A percentile compares a stretch with the other conserved stretches of the same genome.
These are phyloP conservation scores for Lamprologus tigripictilis DNA, from an alignment of 2,113 vertebrate species.

Conservation along the genomic window DNA sequence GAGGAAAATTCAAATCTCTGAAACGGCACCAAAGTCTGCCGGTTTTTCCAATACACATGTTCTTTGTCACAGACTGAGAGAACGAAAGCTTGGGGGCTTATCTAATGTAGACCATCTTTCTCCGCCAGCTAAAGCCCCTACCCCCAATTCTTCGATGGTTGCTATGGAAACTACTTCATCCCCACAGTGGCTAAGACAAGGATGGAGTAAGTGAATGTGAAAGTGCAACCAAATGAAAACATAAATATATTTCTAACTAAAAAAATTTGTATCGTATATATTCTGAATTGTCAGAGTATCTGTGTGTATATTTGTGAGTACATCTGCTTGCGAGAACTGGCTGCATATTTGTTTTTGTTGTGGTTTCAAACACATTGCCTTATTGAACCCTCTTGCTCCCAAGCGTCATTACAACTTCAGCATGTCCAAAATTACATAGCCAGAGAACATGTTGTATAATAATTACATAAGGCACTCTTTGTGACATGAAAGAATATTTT, in stretches of 20 bases:
- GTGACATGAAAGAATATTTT: background rate
- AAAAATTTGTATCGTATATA: background rate
- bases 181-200: slow-evolving; percentile 15
- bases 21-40: background rate
- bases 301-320: background rate
- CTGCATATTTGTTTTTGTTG: background rate
- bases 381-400: background rate
- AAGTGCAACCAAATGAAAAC: background rate
- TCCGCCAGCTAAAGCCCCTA: slow-evolving; percentile 47
- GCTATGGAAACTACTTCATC: slow-evolving; percentile 68
- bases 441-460: background rate
- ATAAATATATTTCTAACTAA: background rate
- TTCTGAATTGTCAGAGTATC: background rate
- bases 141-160: slow-evolving; percentile 62
- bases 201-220: slow-evolving; percentile 29
- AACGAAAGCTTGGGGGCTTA: slow-evolving; percentile 5
- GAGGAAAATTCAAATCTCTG: background rate
- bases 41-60: slow-evolving; percentile 6
- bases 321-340: background rate
- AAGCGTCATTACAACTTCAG: background rate
- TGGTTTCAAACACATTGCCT: background rate
- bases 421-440: background rate
- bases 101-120: slow-evolving; percentile 51
- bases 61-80: background rate
- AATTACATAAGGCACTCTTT: background rate